A percentile compares a stretch with the other conserved stretches of the same genome.
Conservation (phyloP, 1,140 invertebrate species). For the Venturia canescens region DNA sequence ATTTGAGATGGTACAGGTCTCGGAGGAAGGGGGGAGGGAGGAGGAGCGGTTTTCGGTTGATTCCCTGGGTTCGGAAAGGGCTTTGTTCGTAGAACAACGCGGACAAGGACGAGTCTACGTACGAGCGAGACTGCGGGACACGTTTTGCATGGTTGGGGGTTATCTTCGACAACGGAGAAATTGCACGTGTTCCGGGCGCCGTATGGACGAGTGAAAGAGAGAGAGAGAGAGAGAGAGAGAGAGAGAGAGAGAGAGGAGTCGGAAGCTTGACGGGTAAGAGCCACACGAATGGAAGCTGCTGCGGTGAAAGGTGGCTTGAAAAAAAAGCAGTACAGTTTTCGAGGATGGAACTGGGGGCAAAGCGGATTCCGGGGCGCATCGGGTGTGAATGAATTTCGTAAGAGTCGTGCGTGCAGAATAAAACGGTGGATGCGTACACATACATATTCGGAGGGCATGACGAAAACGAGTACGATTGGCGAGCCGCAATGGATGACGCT, state of each 20-base stretch:
- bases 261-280: background rate
- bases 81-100: constrained; percentile 21
- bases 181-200: background rate
- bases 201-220: background rate
- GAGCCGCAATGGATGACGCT: too few species aligned
- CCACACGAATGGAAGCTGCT: too few species aligned
- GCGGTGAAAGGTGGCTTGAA: too few species aligned
- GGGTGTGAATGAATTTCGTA: too few species aligned
- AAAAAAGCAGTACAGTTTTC: too few species aligned
- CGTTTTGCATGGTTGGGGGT: constrained; percentile 19
- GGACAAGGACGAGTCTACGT: constrained; percentile 16
- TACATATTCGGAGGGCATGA: too few species aligned
- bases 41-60: background rate
- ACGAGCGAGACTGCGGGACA: background rate
- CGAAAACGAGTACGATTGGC: background rate
- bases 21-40: background rate
- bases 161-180: background rate
- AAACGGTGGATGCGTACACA: too few species aligned
- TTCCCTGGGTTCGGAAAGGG: constrained; percentile 2
- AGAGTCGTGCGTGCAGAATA: too few species aligned
- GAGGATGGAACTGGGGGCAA: too few species aligned
- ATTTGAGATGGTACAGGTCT: constrained; percentile 19
- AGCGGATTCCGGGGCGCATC: too few species aligned
- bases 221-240: too few species aligned
- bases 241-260: too few species aligned